Conservation (phyloP, 2,797 vertebrate genomes). For the Carcharodon carcharias region DNA sequence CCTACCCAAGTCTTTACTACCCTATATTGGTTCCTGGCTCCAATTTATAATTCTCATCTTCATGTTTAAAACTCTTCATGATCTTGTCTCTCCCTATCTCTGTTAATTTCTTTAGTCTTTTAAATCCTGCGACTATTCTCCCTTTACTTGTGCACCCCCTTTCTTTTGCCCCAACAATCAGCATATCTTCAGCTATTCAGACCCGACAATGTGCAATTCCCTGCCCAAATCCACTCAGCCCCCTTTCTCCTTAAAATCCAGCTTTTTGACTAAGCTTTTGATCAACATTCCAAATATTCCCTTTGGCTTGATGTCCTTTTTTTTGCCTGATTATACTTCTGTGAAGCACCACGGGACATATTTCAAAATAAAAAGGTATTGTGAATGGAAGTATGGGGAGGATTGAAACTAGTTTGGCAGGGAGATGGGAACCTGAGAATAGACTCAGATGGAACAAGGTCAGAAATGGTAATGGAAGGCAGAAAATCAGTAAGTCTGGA, state of each 20-base stretch:
- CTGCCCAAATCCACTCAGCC: background rate
- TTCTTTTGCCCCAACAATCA: background rate
- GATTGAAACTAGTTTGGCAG: no score
- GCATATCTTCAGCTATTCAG: background rate
- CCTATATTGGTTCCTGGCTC: background rate
- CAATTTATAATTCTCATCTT: background rate
- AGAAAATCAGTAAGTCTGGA: no score
- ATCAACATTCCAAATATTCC: background rate
- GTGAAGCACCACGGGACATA: no score
- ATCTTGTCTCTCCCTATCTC: background rate
- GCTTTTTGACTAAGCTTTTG: background rate
- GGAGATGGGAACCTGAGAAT: no score
- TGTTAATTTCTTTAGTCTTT: background rate
- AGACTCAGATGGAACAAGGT: no score
- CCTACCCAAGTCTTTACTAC: background rate
- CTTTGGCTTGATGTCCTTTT: no score
- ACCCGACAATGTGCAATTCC: background rate
- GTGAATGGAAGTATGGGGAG: no score
- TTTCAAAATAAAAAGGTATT: no score
- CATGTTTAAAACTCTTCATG: background rate
- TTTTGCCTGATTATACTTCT: no score
- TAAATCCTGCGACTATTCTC: background rate
- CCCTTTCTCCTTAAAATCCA: background rate
- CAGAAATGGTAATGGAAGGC: no score
- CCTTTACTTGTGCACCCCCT: background rate